Conservation (phyloP, 2,797 vertebrate species). For the Phoeniculus purpureus region DNA sequence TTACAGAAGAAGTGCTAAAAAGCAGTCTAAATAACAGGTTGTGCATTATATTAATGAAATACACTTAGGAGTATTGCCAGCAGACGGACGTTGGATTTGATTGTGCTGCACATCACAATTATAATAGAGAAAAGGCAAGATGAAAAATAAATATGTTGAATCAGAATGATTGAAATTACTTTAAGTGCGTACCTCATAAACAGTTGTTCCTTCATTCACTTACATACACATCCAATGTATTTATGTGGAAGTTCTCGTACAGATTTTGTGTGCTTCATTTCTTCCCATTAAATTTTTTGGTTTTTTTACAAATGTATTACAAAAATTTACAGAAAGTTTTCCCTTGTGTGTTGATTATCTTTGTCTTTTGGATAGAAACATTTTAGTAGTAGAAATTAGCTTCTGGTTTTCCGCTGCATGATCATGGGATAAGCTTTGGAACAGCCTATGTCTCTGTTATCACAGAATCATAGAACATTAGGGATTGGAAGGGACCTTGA, state of each 20-base stretch:
- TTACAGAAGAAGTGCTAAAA: neutral
- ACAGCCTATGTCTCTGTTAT: neutral
- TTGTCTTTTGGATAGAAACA: neutral
- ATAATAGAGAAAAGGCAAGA: neutral
- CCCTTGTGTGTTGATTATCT: neutral
- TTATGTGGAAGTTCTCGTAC: neutral
- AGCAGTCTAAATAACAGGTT: neutral
- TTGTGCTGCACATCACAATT: neutral
- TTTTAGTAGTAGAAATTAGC: neutral
- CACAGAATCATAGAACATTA: no score
- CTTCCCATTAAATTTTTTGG: neutral
- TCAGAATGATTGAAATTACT: neutral
- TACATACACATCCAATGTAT: neutral
- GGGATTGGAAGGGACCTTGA: no score
- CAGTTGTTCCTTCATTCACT: neutral
- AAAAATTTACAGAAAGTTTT: neutral
- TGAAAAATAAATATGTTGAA: neutral
- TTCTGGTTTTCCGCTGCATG: neutral
- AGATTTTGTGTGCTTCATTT: neutral
- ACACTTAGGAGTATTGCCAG: neutral
- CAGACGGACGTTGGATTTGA: neutral
- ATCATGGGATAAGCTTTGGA: neutral
- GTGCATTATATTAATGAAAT: neutral
- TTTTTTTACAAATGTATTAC: neutral
- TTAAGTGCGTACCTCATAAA: neutral